These are phyloP conservation scores for Ptychoptera contaminata DNA, from an alignment of 2,888 invertebrate species.

Conservation along the genomic window DNA sequence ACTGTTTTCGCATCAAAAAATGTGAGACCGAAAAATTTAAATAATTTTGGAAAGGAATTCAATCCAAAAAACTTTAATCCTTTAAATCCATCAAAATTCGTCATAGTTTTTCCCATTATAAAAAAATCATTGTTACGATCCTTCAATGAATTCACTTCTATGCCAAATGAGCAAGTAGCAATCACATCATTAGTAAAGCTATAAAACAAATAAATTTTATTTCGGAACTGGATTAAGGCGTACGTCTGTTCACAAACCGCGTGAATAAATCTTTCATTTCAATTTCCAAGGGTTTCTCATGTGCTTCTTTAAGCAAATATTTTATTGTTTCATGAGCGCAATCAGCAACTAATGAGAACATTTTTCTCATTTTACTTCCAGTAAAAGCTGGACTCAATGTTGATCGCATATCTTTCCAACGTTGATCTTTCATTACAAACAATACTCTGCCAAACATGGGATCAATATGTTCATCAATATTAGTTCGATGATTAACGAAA, in stretches of 20 bases:
- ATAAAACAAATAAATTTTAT: no score
- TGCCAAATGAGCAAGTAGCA: conserved; percentile 22
- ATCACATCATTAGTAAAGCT: conserved; percentile 29
- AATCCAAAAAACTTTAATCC: background rate
- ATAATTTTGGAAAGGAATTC: background rate
- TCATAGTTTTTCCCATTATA: conserved; percentile 29
- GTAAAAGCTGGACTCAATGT: conserved; percentile 36
- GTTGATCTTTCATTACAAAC: conserved; percentile 17
- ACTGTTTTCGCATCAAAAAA: background rate
- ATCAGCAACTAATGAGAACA: conserved; percentile 23
- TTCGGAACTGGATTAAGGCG: no score
- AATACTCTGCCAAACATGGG: conserved; percentile 27
- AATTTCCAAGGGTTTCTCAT: no score
- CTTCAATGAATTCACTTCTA: conserved; percentile 31
- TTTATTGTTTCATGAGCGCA: conserved; percentile 10
- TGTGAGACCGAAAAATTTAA: background rate
- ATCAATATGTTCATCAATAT: conserved; percentile 29
- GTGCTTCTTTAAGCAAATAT: background rate
- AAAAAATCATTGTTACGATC: conserved; percentile 35
- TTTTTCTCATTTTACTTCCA: conserved; percentile 35
- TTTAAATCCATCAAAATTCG: conserved; percentile 17
- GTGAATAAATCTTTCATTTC: no score
- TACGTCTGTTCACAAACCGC: background rate
- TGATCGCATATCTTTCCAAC: conserved; percentile 28
- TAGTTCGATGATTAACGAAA: conserved; percentile 27